Percentiles rank a stretch among this genome's conserved stretches.
phyloP scores from a whole-genome alignment of 2,888 invertebrate genomes.

The Barypeithes pellucidus region DNA sequence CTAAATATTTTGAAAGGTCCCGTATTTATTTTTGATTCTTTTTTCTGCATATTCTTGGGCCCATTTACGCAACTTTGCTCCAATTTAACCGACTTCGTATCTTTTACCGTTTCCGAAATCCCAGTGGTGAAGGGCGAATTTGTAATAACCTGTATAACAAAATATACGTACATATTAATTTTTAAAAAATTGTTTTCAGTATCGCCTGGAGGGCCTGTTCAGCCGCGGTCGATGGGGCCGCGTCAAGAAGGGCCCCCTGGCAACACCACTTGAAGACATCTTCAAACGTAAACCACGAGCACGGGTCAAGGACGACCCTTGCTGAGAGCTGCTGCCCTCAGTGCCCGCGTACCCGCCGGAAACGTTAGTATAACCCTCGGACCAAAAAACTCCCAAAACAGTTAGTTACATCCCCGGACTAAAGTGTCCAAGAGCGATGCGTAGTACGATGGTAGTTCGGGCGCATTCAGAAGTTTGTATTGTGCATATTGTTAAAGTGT shows the following conservation, averaged over 20 bases:
- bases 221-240: slow-evolving; percentile 72
- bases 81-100: too few species aligned
- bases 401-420: slow-evolving; percentile 7
- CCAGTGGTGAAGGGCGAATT: too few species aligned
- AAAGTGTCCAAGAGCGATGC: slow-evolving; percentile 20
- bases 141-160: too few species aligned
- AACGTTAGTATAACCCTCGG: slow-evolving; percentile 51
- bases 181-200: slow-evolving; percentile 63
- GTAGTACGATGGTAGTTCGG: slow-evolving; percentile 25
- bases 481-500: not conserved
- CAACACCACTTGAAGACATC: slow-evolving; percentile 70
- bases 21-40: too few species aligned
- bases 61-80: too few species aligned
- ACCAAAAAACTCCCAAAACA: not conserved
- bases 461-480: slow-evolving; percentile 19
- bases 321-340: slow-evolving; percentile 60
- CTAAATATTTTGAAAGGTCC: too few species aligned
- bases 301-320: slow-evolving; percentile 65
- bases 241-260: slow-evolving; percentile 71
- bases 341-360: slow-evolving; percentile 49
- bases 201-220: slow-evolving; percentile 82
- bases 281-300: slow-evolving; percentile 69
- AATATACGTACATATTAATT: not conserved
- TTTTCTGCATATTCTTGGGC: too few species aligned
- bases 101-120: too few species aligned